Conservation (phyloP, 2,888 invertebrate species). For the Xanthorhoe designata region DNA sequence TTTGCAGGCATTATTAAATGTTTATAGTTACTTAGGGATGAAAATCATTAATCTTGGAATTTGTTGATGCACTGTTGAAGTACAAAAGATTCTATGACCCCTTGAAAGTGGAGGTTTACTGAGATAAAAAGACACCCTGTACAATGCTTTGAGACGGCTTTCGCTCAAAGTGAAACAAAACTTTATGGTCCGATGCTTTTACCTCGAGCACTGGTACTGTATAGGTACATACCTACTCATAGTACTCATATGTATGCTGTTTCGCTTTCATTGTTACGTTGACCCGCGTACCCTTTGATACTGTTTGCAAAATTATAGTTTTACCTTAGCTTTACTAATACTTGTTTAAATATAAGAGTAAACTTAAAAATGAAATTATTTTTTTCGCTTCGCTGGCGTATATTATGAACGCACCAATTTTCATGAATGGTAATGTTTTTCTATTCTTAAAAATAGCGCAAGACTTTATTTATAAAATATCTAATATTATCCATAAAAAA, state of each 20-base stretch:
- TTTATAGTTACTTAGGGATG: too few species aligned
- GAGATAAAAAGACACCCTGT: slow-evolving; percentile 24
- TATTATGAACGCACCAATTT: too few species aligned
- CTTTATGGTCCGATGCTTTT: slow-evolving; percentile 60
- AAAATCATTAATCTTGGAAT: too few species aligned
- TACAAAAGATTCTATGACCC: too few species aligned
- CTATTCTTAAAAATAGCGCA: too few species aligned
- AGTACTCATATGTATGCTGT: slow-evolving; percentile 28
- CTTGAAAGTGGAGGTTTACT: too few species aligned
- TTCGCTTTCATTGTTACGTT: slow-evolving; percentile 52
- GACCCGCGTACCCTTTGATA: slow-evolving; percentile 39
- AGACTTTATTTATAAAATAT: too few species aligned
- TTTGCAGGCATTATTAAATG: too few species aligned
- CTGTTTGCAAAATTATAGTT: not conserved
- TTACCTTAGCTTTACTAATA: not conserved
- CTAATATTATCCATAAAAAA: too few species aligned
- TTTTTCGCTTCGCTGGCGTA: too few species aligned
- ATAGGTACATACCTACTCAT: slow-evolving; percentile 8
- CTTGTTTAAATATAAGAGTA: not conserved
- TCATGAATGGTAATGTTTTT: too few species aligned
- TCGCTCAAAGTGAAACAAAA: slow-evolving; percentile 53
- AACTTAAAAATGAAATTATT: not conserved
- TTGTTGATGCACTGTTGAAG: too few species aligned
- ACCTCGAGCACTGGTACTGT: slow-evolving; percentile 47
- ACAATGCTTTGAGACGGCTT: slow-evolving; percentile 38